A percentile compares a stretch with the other conserved stretches of the same genome.
Evolutionary conservation across 2,888 invertebrate species (phyloP).

Genomic region (Sinopyrophorus schimmeli): DNA sequence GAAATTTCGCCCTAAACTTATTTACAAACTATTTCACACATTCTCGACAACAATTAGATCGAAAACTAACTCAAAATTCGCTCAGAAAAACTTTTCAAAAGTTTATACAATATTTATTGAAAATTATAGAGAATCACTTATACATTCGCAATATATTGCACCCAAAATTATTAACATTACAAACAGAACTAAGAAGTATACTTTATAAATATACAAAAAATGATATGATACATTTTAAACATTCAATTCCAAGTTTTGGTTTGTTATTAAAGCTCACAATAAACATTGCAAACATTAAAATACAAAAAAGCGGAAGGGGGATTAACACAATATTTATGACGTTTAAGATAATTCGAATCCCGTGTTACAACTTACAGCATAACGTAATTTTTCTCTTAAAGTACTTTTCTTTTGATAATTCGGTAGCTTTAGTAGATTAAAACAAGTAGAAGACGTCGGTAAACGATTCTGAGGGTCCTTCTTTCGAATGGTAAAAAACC

Average conservation of each 20-base stretch:
- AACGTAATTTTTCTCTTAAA: constrained; percentile 91
- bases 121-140: too few relatives aligned
- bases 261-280: constrained; percentile 1
- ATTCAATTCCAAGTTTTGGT: constrained; percentile 24
- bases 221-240: constrained; percentile 30
- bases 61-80: too few relatives aligned
- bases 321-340: background rate
- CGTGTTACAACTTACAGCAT: constrained; percentile 96
- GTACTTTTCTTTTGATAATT: constrained; percentile 98
- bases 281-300: background rate
- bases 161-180: constrained; percentile 1
- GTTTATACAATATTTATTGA: too few relatives aligned
- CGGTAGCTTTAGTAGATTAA: constrained; percentile 96
- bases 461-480: constrained; percentile 92
- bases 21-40: too few relatives aligned
- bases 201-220: constrained; percentile 28
- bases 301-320: background rate
- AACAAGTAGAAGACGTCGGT: constrained; percentile 99
- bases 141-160: too few relatives aligned
- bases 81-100: too few relatives aligned
- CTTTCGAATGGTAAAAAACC: constrained; percentile 96
- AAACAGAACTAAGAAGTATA: constrained; percentile 11
- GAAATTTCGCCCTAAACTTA: too few relatives aligned
- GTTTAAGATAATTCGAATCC: constrained; percentile 97
- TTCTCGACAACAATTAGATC: too few relatives aligned